Conservation (phyloP, 2,797 vertebrate genomes). For the Potorous gilbertii region DNA sequence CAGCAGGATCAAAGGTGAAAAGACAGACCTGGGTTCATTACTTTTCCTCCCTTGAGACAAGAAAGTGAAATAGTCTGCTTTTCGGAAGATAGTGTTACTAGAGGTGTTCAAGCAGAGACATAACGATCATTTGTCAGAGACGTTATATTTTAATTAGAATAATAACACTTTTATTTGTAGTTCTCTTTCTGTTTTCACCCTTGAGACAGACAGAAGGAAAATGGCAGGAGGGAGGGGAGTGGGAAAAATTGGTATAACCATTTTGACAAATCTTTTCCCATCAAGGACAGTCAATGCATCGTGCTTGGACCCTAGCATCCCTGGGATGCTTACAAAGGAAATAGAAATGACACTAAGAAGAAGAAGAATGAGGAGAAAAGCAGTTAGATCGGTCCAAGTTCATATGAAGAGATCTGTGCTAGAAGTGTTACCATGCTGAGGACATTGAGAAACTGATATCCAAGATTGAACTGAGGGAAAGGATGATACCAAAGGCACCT, state of each 20-base stretch:
- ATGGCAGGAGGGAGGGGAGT: not conserved
- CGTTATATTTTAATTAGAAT: not conserved
- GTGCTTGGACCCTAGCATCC: not conserved
- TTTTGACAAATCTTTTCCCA: not conserved
- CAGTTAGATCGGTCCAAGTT: not conserved
- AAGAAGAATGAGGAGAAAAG: not conserved
- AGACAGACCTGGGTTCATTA: not conserved
- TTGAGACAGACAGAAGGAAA: not conserved
- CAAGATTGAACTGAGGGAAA: not conserved
- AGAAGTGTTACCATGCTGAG: not conserved
- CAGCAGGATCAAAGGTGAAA: not conserved
- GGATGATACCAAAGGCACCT: not conserved
- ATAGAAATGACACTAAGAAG: not conserved
- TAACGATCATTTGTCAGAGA: not conserved
- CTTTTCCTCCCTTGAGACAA: not conserved
- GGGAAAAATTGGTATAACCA: not conserved
- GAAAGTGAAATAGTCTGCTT: not conserved
- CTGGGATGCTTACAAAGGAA: not conserved
- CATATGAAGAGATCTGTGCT: not conserved
- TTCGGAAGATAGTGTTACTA: not conserved
- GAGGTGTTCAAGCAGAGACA: not conserved
- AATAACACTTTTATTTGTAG: not conserved
- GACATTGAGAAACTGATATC: not conserved
- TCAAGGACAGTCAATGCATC: not conserved
- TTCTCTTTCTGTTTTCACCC: not conserved